These are phyloP conservation scores for Drosophila paulistorum DNA, from an alignment of 1,140 invertebrate genomes.

Conservation along the genomic window DNA sequence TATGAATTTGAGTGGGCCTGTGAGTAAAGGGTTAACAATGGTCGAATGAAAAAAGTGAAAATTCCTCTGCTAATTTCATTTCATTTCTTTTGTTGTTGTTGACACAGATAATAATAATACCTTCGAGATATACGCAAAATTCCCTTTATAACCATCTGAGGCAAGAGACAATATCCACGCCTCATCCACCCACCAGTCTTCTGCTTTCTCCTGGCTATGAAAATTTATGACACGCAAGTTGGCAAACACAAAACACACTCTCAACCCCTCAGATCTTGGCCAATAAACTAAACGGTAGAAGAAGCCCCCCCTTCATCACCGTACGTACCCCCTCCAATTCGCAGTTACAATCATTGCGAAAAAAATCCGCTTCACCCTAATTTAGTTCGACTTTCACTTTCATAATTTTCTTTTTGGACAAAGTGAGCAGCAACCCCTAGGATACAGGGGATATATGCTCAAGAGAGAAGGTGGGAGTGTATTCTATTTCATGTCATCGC, in stretches of 20 bases:
- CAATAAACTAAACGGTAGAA: conserved; percentile 81
- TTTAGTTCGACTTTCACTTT: conserved; percentile 81
- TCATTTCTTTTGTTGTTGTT: not conserved
- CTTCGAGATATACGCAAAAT: conserved; percentile 72
- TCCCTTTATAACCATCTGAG: conserved; percentile 73
- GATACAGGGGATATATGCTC: not conserved
- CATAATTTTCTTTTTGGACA: conserved; percentile 44
- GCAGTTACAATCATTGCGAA: conserved; percentile 45
- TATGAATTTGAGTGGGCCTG: conserved; percentile 56
- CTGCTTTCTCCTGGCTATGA: conserved; percentile 53
- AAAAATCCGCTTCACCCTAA: conserved; percentile 76
- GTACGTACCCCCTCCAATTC: conserved; percentile 1
- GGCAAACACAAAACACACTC: conserved; percentile 52
- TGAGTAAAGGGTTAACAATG: not conserved
- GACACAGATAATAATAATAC: conserved; percentile 73
- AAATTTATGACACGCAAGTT: conserved; percentile 81
- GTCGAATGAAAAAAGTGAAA: not conserved
- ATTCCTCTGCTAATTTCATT: not conserved
- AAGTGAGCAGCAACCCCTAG: conserved; percentile 63
- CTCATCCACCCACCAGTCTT: no score
- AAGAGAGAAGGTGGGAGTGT: conserved; percentile 12
- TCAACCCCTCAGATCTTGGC: conserved; percentile 39
- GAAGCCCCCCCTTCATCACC: not conserved
- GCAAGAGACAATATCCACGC: not conserved
- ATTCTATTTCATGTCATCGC: conserved; percentile 78